Percentiles rank a stretch among this genome's conserved stretches.
Evolutionary conservation across 53 echinoderm and acorn worm genomes (phyloP).

Genomic region (Echinometra lucunter): DNA sequence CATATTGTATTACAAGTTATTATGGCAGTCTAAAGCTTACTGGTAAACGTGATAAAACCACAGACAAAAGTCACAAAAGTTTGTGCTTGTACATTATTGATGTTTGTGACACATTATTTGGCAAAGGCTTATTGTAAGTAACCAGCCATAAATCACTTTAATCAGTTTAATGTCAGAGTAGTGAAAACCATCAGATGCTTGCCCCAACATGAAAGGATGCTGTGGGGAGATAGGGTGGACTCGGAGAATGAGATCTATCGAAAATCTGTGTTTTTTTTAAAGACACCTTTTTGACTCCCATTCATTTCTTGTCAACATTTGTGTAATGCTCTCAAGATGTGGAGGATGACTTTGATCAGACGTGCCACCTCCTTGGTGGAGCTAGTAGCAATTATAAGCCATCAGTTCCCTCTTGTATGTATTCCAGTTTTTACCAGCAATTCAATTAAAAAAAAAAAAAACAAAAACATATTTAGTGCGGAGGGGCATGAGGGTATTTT

Average conservation of each 20-base stretch:
- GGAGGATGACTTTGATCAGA: constrained; percentile 22
- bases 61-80: not conserved
- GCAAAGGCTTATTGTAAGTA: not conserved
- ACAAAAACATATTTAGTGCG: not conserved
- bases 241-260: not conserved
- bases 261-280: not conserved
- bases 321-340: constrained; percentile 9
- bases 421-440: not conserved
- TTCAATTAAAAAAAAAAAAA: not conserved
- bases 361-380: constrained; percentile 20
- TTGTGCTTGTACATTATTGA: not conserved
- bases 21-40: no score
- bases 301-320: not conserved
- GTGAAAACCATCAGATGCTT: no score
- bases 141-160: no score
- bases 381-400: constrained; percentile 13
- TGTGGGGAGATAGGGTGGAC: no score
- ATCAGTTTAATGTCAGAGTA: no score
- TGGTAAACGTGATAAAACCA: no score
- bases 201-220: no score
- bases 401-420: constrained; percentile 43
- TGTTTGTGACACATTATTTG: not conserved
- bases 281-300: not conserved
- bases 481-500: constrained; percentile 15
- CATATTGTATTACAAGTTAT: no score